Evolutionary conservation across 2,888 invertebrate species (phyloP), one percentile per base, ranked within the genome.

Genomic region (Pogonocherus hispidulus): DNA sequence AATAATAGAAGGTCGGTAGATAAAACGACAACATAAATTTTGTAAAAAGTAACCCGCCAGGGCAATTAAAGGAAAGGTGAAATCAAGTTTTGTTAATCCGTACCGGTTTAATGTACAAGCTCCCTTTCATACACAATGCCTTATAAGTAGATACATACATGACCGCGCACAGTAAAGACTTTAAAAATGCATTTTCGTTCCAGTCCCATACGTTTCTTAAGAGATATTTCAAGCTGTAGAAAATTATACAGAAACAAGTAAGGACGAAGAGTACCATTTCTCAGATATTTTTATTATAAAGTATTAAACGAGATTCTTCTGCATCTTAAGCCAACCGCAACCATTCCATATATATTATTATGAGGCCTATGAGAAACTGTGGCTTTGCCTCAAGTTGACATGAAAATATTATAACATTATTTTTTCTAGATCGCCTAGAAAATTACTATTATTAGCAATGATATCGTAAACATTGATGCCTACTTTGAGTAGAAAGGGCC

Each of bases 81-180:
- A 55, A 55, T 55, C 55, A 20, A 55, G 55, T 55, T 55, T 19
- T 55, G 55, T 19, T 55, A 55, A 37, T 19, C 41, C 16, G 37
- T 55, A 55, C 55, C 37, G 55, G 55, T 55, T 55, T 55, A 37
- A 35, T 37, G n/a, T 23, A 37, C 49, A 5, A 49, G n/a, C 19
- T 55, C 55, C 55, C 55, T 55, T 37, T 55, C 55, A 55, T 52
- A 16, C 11, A 14, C 19, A 16, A 54, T 14, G 6, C 54, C 27
- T 35, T 54, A 54, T 14, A 52, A 35, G 35, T 9, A n/a, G n/a
- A n/a, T n/a, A n/a, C n/a, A n/a, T n/a, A 35, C 54, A 23, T 11
- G 37, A 27, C 41, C n/a, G 41, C n/a, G 41, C 14, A 16, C 41
- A 1, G 41, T 14, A n/a, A n/a, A 41, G 41, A 41, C 41, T 9